phyloP scores from a whole-genome alignment of 2,797 vertebrate species.

The Eupleurogrammus muticus region DNA sequence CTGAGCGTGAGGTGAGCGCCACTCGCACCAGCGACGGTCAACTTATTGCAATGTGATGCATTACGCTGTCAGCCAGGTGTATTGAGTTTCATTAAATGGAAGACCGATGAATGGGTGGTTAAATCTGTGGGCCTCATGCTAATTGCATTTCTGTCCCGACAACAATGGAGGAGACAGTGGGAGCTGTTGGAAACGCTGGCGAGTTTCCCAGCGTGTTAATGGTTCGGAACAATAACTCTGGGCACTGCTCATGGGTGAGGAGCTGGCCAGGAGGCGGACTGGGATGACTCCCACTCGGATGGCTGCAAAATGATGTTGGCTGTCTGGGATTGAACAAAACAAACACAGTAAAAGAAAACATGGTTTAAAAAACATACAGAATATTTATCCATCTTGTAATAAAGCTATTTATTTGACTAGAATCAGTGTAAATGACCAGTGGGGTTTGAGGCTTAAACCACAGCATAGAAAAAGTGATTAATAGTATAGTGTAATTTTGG shows the following conservation, averaged over 20 bases:
- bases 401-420: background rate
- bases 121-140: conserved; percentile 25
- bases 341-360: background rate
- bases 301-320: background rate
- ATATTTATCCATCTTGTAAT: background rate
- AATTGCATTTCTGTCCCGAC: conserved; percentile 23
- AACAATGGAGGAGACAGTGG: conserved; percentile 29
- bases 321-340: background rate
- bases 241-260: conserved; percentile 5
- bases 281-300: background rate
- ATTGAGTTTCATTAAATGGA: conserved; percentile 25
- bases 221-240: conserved; percentile 27
- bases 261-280: background rate
- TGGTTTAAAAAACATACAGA: background rate
- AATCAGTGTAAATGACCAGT: background rate
- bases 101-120: conserved; percentile 38
- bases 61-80: conserved; percentile 21
- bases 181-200: conserved; percentile 34
- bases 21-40: background rate
- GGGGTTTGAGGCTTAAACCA: background rate
- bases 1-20: conserved; percentile 91
- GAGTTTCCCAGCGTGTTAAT: conserved; percentile 37
- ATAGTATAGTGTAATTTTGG: background rate
- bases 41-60: conserved; percentile 18
- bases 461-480: background rate